Conservation (phyloP, 2,888 invertebrate genomes). For the Drosophila leonis region DNA sequence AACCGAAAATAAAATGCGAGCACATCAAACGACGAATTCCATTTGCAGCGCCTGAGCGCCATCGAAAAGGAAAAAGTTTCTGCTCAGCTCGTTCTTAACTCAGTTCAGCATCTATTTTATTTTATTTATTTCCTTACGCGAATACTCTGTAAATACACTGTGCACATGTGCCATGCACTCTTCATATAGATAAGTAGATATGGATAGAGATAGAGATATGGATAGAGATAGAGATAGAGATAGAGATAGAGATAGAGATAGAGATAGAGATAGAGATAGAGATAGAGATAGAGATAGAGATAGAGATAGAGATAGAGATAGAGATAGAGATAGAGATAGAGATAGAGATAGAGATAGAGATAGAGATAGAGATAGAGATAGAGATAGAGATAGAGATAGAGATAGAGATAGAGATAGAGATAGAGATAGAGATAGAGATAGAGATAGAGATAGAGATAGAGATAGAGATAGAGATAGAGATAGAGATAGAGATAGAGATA, state of each 20-base stretch:
- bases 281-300: not conserved
- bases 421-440: not conserved
- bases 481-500: not conserved
- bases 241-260: not conserved
- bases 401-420: not conserved
- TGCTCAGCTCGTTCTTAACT: slow-evolving; percentile 41
- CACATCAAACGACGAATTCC: slow-evolving; percentile 82
- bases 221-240: not conserved
- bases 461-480: not conserved
- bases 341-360: not conserved
- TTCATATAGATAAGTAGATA: not conserved
- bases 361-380: not conserved
- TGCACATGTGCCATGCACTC: no score
- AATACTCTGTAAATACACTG: slow-evolving; percentile 21
- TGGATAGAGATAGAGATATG: not conserved
- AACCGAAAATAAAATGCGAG: slow-evolving; percentile 33
- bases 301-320: not conserved
- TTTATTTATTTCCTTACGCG: slow-evolving; percentile 13
- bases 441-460: not conserved
- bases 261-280: not conserved
- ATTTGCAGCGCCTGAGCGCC: slow-evolving; percentile 62
- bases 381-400: not conserved
- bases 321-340: not conserved
- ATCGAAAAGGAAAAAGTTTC: slow-evolving; percentile 72
- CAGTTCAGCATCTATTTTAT: slow-evolving; percentile 27